Percentiles rank a stretch among this genome's conserved stretches.
These are phyloP conservation scores for Mormyrops attenuatus DNA, from an alignment of 2,797 vertebrate species.

Conservation along the genomic window DNA sequence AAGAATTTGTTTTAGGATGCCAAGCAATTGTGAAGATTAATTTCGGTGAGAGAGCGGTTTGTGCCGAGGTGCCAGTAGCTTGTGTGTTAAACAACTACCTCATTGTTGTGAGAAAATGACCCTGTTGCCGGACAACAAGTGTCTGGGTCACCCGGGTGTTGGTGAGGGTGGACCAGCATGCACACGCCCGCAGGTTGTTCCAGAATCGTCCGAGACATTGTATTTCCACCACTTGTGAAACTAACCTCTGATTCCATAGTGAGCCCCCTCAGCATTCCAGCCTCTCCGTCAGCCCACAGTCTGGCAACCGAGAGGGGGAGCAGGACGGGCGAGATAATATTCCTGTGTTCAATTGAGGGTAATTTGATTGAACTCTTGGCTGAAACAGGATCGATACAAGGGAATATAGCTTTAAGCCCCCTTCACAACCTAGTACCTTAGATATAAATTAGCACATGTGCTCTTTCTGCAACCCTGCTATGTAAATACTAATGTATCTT, in stretches of 20 bases:
- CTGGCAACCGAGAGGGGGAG: slow-evolving; percentile 18
- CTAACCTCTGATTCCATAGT: neutral
- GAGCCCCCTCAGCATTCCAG: neutral
- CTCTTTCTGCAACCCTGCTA: neutral
- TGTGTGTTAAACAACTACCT: neutral
- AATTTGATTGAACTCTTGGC: slow-evolving; percentile 35
- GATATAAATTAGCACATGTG: neutral
- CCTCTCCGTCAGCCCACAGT: slow-evolving; percentile 22
- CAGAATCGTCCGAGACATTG: neutral
- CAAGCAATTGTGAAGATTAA: slow-evolving; percentile 6
- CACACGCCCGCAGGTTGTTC: neutral
- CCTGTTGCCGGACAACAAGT: neutral
- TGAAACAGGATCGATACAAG: slow-evolving; percentile 26
- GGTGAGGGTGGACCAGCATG: neutral
- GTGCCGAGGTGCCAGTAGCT: neutral
- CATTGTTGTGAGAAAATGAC: neutral
- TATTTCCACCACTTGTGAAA: neutral
- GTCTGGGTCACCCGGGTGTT: neutral
- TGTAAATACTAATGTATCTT: neutral
- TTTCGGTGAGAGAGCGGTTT: neutral
- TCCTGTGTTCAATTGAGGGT: slow-evolving; percentile 28
- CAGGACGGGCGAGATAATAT: slow-evolving; percentile 17
- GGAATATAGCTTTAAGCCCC: neutral
- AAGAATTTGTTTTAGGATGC: neutral
- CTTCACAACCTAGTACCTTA: neutral